Evolutionary conservation across 2,888 invertebrate species (phyloP).

Genomic region (Mamestra brassicae): DNA sequence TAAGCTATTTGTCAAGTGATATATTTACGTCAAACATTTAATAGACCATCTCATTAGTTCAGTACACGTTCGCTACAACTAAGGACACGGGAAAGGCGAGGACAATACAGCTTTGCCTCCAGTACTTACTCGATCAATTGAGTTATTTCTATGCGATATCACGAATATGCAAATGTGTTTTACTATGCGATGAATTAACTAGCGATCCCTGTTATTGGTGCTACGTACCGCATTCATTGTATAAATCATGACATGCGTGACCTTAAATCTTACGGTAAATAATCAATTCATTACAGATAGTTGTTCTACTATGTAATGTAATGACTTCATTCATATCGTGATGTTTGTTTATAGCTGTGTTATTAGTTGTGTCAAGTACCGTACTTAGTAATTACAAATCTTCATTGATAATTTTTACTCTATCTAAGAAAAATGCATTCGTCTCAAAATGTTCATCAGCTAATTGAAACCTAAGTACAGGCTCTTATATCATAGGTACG

Average conservation of each 20-base stretch:
- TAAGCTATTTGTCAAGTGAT: conserved; percentile 70
- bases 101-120: conserved; percentile 70
- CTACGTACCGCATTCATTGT: conserved; percentile 71
- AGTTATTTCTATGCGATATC: conserved; percentile 79
- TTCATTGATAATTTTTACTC: background rate
- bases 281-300: conserved; percentile 54
- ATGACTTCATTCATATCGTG: conserved; percentile 48
- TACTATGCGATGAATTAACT: conserved; percentile 75
- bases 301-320: conserved; percentile 41
- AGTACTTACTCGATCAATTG: conserved; percentile 73
- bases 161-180: conserved; percentile 79
- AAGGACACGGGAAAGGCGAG: conserved; percentile 83
- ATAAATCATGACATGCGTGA: conserved; percentile 64
- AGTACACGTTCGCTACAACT: conserved; percentile 83
- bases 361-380: background rate
- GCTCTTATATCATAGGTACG: background rate
- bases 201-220: conserved; percentile 74
- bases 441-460: background rate
- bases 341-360: conserved; percentile 4
- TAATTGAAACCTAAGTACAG: background rate
- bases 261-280: conserved; percentile 68
- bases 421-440: background rate
- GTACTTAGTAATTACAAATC: background rate
- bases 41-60: conserved; percentile 87
- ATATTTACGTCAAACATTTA: conserved; percentile 86